A percentile compares a stretch with the other conserved stretches of the same genome.
Evolutionary conservation across 2,888 invertebrate genomes (phyloP).

Genomic region (Phoronis australis): DNA sequence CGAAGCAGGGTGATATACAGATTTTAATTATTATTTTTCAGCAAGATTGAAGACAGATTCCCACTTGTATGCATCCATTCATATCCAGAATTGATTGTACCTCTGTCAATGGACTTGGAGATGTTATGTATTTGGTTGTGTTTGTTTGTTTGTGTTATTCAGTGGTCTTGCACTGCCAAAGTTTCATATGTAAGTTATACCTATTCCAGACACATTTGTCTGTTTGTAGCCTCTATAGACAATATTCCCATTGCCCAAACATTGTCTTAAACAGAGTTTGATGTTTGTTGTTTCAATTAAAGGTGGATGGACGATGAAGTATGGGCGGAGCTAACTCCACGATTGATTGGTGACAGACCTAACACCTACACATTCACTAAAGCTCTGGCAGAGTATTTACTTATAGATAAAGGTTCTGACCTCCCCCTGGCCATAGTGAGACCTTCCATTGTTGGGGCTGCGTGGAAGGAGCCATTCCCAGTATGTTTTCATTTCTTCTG

Average conservation of each 20-base stretch:
- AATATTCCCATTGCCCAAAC: no score
- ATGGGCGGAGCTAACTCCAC: slow-evolving; percentile 47
- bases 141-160: no score
- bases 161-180: no score
- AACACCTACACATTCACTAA: slow-evolving; percentile 89
- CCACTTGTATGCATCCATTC: no score
- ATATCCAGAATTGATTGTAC: no score
- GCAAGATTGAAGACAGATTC: no score
- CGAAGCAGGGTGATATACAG: no score
- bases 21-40: no score
- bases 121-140: no score
- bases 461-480: slow-evolving; percentile 51
- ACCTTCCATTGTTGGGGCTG: slow-evolving; percentile 84
- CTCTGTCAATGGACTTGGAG: no score
- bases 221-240: neutral
- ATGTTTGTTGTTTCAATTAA: no score
- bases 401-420: slow-evolving; percentile 66
- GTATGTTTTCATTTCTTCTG: slow-evolving; percentile 15
- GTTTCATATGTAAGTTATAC: neutral
- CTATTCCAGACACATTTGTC: neutral
- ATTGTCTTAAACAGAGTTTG: no score
- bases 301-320: slow-evolving; percentile 54
- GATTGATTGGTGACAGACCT: slow-evolving; percentile 63
- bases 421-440: slow-evolving; percentile 73
- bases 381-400: slow-evolving; percentile 73